Conservation (phyloP, 2,113 vertebrate species). For the Crotophaga sulcirostris region DNA sequence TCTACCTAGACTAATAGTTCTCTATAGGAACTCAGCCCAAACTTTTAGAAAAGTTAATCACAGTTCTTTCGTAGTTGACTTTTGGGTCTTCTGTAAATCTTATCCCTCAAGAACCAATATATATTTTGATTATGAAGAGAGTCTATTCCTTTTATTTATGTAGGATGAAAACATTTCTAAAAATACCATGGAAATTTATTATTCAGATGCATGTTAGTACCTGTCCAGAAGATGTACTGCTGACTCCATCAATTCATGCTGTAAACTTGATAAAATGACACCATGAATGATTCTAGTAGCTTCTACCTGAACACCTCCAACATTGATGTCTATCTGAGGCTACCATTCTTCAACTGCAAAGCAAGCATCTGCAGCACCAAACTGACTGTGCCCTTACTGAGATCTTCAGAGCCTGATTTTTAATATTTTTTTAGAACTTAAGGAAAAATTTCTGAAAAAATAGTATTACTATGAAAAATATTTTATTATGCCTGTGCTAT, state of each 20-base stretch:
- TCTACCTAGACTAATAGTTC: neutral
- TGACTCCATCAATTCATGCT: neutral
- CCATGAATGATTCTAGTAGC: neutral
- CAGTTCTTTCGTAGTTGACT: neutral
- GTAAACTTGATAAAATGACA: neutral
- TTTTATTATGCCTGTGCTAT: neutral
- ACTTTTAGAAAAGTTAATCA: neutral
- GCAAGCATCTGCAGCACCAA: neutral
- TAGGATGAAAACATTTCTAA: neutral
- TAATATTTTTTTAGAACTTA: neutral
- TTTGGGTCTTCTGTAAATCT: neutral
- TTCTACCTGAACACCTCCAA: neutral
- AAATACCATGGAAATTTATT: neutral
- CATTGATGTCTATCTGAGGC: neutral
- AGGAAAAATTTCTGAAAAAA: neutral
- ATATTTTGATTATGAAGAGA: neutral
- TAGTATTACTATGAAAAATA: neutral
- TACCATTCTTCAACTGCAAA: neutral
- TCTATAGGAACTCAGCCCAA: neutral
- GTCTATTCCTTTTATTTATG: neutral
- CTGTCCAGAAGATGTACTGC: neutral
- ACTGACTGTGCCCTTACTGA: neutral
- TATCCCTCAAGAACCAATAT: neutral
- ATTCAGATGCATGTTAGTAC: neutral
- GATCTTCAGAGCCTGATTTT: neutral